Evolutionary conservation across 2,113 vertebrate species (phyloP).

Genomic region (Myiozetetes cayanensis): DNA sequence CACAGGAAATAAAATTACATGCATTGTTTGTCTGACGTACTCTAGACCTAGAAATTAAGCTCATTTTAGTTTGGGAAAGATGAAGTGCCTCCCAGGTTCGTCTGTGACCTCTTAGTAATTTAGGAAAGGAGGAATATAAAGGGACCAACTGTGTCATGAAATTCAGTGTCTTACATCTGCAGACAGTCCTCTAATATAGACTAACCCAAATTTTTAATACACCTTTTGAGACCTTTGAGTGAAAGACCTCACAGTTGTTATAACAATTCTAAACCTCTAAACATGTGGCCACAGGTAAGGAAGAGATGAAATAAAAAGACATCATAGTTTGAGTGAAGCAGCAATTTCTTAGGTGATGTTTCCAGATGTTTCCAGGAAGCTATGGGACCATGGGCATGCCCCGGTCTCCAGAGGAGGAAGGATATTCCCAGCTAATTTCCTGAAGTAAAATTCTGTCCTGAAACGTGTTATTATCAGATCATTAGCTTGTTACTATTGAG

Average conservation of each 20-base stretch:
- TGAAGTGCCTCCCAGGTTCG: not conserved
- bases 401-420: not conserved
- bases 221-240: not conserved
- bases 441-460: not conserved
- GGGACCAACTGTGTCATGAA: not conserved
- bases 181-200: not conserved
- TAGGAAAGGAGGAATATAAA: not conserved
- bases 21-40: not conserved
- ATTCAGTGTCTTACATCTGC: not conserved
- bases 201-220: not conserved
- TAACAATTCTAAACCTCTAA: not conserved
- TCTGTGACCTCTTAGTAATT: not conserved
- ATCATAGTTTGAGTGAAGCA: not conserved
- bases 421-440: not conserved
- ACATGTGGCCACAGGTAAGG: not conserved
- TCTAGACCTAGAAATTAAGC: not conserved
- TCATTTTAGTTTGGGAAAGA: not conserved
- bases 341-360: not conserved
- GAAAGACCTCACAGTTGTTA: not conserved
- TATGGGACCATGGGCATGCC: accelerated
- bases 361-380: not conserved
- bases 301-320: not conserved
- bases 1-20: not conserved
- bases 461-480: not conserved
- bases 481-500: not conserved